Conservation (phyloP, 2,888 invertebrate genomes). For the Netelia fuscicornis region DNA sequence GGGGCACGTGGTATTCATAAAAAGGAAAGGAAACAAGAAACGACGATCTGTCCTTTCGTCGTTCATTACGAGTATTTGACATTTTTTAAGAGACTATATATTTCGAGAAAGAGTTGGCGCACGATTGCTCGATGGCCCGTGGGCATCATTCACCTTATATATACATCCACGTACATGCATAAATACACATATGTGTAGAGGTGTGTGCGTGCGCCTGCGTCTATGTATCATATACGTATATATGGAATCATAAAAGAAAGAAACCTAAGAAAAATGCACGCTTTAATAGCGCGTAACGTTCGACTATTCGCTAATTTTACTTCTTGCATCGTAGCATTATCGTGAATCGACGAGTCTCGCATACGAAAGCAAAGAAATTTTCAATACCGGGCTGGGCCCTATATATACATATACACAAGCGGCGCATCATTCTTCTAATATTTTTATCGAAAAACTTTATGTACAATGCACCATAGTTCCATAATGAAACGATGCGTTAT, state of each 20-base stretch:
- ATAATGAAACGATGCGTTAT: conserved; percentile 36
- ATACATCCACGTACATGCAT: not conserved
- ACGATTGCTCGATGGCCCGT: conserved; percentile 55
- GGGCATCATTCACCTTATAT: conserved; percentile 54
- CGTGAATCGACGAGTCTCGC: not conserved
- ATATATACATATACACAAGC: conserved; percentile 40
- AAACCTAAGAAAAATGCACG: conserved; percentile 31
- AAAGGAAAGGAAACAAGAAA: no score
- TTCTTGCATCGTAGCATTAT: conserved; percentile 23
- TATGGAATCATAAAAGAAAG: conserved; percentile 7
- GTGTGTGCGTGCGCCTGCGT: no score
- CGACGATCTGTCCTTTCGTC: no score
- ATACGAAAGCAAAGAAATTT: not conserved
- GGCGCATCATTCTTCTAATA: conserved; percentile 62
- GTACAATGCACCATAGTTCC: conserved; percentile 69
- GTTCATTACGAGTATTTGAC: conserved; percentile 9
- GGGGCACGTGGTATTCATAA: no score
- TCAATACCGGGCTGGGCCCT: conserved; percentile 32
- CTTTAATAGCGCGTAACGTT: conserved; percentile 46
- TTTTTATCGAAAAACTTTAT: conserved; percentile 67
- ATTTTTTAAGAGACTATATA: conserved; percentile 64
- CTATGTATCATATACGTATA: not conserved
- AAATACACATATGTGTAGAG: no score
- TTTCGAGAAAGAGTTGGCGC: conserved; percentile 63
- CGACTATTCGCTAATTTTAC: conserved; percentile 16